Base-by-base conservation (phyloP, 2,113 vertebrate genomes). In the Tetraodon nigroviridis region DNA sequence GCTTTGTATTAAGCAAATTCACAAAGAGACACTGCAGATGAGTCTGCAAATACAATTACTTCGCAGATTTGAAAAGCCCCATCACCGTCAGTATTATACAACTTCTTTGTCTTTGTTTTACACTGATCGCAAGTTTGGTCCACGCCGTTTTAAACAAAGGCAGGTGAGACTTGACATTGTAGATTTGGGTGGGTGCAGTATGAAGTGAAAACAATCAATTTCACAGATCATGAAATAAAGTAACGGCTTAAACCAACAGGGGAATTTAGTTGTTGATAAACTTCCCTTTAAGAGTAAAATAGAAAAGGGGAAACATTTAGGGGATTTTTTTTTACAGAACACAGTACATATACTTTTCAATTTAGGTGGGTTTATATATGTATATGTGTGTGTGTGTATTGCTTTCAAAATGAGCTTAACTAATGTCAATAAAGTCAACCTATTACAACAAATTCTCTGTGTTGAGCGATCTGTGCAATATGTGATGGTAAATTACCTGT, bases 401-500 rank as follows among this genome's bases (percentile, higher is more conserved):
- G 11, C 32, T 37, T 12, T 3, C 32, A 37, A 37, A 37, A 37
- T 37, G 8, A 37, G 32, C 32, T 64, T 61, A 51, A 68, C 61
- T 17, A 19, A 16, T 27, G 52, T 66, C 41, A 37, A 51, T 54
- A 60, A 45, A 82, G 62, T 13, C 71, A 57, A 63, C 69, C 22
- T 24, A n/a, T n/a, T n/a, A 16, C 11, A 1, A 17, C 44, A n/a
- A 46, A 16, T 46, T 46, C 44, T n/a, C 15, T 46, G 15, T n/a
- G 6, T 46, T 46, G 4, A 17, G 44, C 44, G n/a, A 5, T 7
- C 44, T 11, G 16, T n/a, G 44, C n/a, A n/a, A 46, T 46, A n/a
- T 10, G 4, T 37, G 7, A 12, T 6, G 41, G 37, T 29, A 58
- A 6, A 78, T 79, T 71, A 98, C 97, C 94, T 94, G 93, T 87